Conservation (phyloP, 2,113 vertebrate genomes). For the Corythaeola cristata region DNA sequence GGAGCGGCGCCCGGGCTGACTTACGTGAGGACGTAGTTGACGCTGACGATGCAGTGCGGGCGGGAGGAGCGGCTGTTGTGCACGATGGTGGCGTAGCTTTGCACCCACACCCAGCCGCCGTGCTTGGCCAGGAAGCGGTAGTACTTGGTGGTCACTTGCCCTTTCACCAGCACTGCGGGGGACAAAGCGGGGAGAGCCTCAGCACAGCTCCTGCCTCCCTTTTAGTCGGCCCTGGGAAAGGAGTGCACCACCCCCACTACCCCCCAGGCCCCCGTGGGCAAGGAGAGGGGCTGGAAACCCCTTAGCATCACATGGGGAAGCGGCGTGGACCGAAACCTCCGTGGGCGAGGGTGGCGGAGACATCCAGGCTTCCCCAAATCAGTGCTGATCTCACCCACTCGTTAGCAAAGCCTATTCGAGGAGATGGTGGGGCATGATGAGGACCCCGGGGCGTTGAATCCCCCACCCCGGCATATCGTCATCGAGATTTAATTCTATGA, state of each 20-base stretch:
- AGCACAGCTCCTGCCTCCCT: not conserved
- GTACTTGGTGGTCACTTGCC: constrained; percentile 97
- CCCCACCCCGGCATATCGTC: not conserved
- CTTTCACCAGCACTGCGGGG: constrained; percentile 91
- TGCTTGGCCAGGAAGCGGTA: constrained; percentile 95
- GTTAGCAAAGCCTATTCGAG: not conserved
- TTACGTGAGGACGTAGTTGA: constrained; percentile 99
- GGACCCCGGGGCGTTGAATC: accelerated
- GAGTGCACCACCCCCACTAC: not conserved
- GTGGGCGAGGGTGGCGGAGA: not conserved
- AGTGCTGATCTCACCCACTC: not conserved
- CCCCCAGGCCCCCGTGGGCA: not conserved
- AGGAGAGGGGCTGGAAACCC: not conserved
- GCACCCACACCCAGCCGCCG: constrained; percentile 98
- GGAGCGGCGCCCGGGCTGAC: constrained; percentile 46
- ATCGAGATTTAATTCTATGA: not conserved
- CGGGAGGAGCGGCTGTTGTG: constrained; percentile 98
- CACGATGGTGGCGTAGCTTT: constrained; percentile 97
- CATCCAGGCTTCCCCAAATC: not conserved
- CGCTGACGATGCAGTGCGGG: constrained; percentile 98
- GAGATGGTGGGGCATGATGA: not conserved
- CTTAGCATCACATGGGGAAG: not conserved
- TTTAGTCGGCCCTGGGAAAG: not conserved
- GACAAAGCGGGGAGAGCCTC: not conserved
- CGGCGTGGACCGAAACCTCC: not conserved